Conservation (phyloP, 2,888 invertebrate genomes). For the Aelia acuminata region DNA sequence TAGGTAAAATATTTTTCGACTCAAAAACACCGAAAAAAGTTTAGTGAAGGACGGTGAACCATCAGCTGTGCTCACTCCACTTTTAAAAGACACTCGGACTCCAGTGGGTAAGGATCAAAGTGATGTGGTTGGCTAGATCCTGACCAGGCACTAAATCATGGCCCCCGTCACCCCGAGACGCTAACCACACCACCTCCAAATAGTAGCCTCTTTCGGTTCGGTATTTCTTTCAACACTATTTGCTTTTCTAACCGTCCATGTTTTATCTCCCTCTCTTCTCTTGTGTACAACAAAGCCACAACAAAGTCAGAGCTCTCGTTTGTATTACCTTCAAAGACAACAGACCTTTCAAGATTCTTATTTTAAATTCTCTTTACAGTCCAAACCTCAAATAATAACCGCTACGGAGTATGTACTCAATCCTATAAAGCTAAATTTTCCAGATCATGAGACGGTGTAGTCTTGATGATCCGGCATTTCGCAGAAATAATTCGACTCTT, state of each 20-base stretch:
- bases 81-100: no score
- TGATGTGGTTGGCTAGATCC: not conserved
- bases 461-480: no score
- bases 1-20: no score
- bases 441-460: no score
- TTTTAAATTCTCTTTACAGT: not conserved
- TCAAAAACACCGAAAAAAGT: no score
- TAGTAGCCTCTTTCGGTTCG: not conserved
- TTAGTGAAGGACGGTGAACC: no score
- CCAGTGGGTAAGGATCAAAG: no score
- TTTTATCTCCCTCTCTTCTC: not conserved
- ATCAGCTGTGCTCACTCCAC: no score
- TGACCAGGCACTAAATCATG: not conserved
- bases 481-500: no score
- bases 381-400: not conserved
- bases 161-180: not conserved
- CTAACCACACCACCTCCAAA: constrained; percentile 18
- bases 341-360: not conserved
- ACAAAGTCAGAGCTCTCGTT: not conserved
- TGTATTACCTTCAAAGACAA: not conserved
- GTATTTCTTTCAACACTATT: not conserved
- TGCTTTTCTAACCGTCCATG: not conserved
- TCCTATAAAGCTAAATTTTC: not conserved
- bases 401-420: not conserved
- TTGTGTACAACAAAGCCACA: not conserved